Conservation (phyloP, 2,113 vertebrate genomes). For the Neodontobutis hainanensis region DNA sequence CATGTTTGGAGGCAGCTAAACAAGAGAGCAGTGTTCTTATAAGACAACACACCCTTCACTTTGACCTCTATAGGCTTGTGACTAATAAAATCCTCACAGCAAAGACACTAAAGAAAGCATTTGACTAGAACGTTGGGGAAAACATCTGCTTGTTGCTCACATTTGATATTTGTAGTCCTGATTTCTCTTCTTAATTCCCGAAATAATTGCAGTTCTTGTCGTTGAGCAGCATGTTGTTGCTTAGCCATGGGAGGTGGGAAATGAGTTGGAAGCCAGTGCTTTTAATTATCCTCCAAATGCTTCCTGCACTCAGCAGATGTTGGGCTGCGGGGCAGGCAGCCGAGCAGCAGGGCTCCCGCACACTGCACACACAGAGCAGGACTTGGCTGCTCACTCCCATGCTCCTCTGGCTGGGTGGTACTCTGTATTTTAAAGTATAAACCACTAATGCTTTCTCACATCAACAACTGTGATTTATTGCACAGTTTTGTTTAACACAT, state of each 20-base stretch:
- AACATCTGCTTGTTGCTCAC: slow-evolving; percentile 53
- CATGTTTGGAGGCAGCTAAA: slow-evolving; percentile 34
- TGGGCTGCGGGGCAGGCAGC: slow-evolving; percentile 73
- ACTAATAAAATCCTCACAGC: slow-evolving; percentile 43
- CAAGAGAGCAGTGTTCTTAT: slow-evolving; percentile 32
- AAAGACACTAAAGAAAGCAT: not conserved
- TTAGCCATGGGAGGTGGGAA: slow-evolving; percentile 76
- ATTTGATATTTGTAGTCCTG: slow-evolving; percentile 55
- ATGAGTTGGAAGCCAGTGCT: slow-evolving; percentile 77
- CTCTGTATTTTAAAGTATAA: slow-evolving; percentile 36
- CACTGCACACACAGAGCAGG: slow-evolving; percentile 52
- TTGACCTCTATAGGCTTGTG: slow-evolving; percentile 29
- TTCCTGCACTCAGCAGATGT: slow-evolving; percentile 79
- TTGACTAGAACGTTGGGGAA: slow-evolving; percentile 16
- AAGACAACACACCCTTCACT: slow-evolving; percentile 26
- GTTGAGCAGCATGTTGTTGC: slow-evolving; percentile 68
- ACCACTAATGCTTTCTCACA: slow-evolving; percentile 21
- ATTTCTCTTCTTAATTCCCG: slow-evolving; percentile 53
- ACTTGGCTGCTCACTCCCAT: slow-evolving; percentile 41
- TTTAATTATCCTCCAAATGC: slow-evolving; percentile 81
- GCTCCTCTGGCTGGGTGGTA: slow-evolving; percentile 43
- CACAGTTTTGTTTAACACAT: not conserved
- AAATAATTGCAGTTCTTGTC: slow-evolving; percentile 73
- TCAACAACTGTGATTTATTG: slow-evolving; percentile 25
- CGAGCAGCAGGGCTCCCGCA: slow-evolving; percentile 61